These are phyloP conservation scores for Microctenopoma stevenorrisi DNA, from an alignment of 2,797 vertebrate species.

Conservation along the genomic window DNA sequence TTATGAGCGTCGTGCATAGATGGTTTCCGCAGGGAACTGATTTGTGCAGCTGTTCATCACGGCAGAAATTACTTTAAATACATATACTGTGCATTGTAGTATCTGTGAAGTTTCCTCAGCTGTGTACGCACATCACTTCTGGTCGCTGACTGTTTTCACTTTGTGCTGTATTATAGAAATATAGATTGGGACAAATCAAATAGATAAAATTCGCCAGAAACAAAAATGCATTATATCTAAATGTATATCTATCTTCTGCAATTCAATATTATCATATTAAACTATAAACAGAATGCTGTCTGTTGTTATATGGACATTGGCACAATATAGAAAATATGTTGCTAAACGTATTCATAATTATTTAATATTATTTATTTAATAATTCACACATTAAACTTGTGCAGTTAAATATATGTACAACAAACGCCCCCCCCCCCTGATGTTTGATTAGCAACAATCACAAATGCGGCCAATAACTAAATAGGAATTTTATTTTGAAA, in stretches of 20 bases:
- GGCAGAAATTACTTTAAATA: neutral
- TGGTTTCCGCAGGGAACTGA: neutral
- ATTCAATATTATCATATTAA: too few relatives aligned
- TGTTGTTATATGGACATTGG: too few relatives aligned
- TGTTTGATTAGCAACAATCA: neutral
- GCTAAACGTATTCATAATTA: too few relatives aligned
- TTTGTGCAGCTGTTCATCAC: neutral
- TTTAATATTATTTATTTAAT: too few relatives aligned
- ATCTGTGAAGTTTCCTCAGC: neutral
- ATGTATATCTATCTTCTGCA: too few relatives aligned
- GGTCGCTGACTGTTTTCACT: neutral
- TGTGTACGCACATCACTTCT: neutral
- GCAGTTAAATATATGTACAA: neutral
- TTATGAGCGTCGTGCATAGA: neutral
- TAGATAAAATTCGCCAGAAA: neutral
- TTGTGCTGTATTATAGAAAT: neutral
- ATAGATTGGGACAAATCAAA: too few relatives aligned
- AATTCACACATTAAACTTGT: too few relatives aligned
- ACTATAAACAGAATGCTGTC: neutral
- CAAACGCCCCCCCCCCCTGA: neutral
- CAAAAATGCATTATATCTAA: too few relatives aligned
- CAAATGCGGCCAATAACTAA: too few relatives aligned
- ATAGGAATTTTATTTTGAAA: slow-evolving; percentile 56
- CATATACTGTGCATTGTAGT: neutral
- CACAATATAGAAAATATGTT: too few relatives aligned